Conservation (phyloP, 1,140 invertebrate species). For the Listronotus bonariensis region DNA sequence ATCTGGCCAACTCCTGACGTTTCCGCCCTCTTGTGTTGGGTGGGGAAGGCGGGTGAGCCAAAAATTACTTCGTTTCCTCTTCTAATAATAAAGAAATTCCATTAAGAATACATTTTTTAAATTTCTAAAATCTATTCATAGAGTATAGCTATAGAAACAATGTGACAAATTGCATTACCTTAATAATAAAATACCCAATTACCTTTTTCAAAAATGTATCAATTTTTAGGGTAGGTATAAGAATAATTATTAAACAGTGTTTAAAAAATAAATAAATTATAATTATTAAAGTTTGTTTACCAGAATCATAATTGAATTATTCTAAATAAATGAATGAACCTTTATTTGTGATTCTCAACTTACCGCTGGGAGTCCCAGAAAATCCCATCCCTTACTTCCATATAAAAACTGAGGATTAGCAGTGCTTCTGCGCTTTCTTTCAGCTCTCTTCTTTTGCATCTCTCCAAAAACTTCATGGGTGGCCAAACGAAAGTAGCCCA, state of each 20-base stretch:
- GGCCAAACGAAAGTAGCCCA: conserved; percentile 56
- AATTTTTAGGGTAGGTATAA: too few species aligned
- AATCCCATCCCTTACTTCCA: conserved; percentile 53
- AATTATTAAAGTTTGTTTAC: too few species aligned
- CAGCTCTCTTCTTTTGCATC: conserved; percentile 59
- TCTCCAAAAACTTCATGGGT: conserved; percentile 56
- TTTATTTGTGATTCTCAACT: neutral
- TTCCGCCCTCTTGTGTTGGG: conserved; percentile 56
- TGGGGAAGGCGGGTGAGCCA: conserved; percentile 56
- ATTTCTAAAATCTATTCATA: too few species aligned
- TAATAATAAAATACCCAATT: conserved; percentile 15
- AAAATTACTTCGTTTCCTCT: conserved; percentile 56
- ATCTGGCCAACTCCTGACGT: conserved; percentile 22
- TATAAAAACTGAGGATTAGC: conserved; percentile 63
- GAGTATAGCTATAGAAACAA: too few species aligned
- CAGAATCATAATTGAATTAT: too few species aligned
- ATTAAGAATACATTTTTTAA: too few species aligned
- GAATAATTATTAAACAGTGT: too few species aligned
- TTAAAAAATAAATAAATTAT: too few species aligned
- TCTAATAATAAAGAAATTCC: conserved; percentile 52
- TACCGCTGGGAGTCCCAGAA: conserved; percentile 28
- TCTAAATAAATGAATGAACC: neutral
- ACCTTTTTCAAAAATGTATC: too few species aligned
- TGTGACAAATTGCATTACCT: too few species aligned
- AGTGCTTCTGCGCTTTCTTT: conserved; percentile 61